phyloP scores from a whole-genome alignment of 2,113 vertebrate genomes.

The Chlorodrepanis virens region DNA sequence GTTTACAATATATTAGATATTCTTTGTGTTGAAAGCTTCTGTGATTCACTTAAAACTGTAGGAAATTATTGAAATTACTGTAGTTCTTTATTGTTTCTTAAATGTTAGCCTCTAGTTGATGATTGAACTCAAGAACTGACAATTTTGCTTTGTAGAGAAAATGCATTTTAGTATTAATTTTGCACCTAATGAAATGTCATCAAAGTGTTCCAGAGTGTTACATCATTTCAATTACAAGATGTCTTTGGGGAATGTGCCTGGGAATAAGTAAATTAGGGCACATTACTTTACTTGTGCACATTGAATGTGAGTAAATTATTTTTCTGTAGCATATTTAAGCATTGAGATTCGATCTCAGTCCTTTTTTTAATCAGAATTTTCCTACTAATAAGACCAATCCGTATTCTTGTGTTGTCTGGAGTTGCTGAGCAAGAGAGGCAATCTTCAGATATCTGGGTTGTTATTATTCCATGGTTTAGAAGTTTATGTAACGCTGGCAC shows the following conservation, averaged over 20 bases:
- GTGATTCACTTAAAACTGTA: not conserved
- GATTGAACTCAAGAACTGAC: not conserved
- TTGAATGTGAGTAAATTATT: not conserved
- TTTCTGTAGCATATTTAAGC: not conserved
- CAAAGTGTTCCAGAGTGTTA: not conserved
- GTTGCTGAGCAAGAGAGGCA: not conserved
- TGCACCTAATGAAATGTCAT: slow-evolving; percentile 9
- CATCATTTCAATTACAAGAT: not conserved
- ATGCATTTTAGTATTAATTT: not conserved
- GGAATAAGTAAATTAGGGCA: not conserved
- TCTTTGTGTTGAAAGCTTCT: not conserved
- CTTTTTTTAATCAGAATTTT: not conserved
- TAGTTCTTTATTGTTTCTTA: not conserved
- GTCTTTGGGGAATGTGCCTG: slow-evolving; percentile 7
- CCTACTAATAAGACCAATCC: not conserved
- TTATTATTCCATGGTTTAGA: not conserved
- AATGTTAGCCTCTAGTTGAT: not conserved
- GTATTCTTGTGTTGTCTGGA: not conserved
- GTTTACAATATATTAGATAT: not conserved
- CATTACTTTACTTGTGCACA: not conserved
- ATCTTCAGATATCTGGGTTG: not conserved
- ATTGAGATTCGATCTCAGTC: not conserved
- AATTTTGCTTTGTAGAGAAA: not conserved
- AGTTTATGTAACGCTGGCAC: not conserved
- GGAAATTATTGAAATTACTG: not conserved